Base-by-base conservation (phyloP, 2,888 invertebrate genomes). In the Hemistola chrysoprasaria region DNA sequence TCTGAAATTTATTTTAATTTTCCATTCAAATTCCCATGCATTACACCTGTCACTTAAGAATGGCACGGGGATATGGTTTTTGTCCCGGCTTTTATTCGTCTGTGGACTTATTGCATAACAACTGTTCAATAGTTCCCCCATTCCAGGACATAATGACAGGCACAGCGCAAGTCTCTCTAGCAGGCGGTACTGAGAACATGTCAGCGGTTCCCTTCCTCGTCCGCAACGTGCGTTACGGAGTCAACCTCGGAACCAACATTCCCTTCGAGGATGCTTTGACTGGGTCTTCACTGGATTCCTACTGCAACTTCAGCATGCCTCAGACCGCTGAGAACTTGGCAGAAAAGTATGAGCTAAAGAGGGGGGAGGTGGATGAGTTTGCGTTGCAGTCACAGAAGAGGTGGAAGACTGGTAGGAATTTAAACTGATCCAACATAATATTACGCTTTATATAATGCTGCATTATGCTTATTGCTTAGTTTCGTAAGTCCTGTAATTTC, bases 101-200 rank as follows among this genome's bases (percentile, higher is more conserved):
- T n/a, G n/a, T n/a, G n/a, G n/a, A n/a, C n/a, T n/a, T n/a, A n/a
- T n/a, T n/a, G n/a, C n/a, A n/a, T n/a, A n/a, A n/a, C n/a, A n/a
- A n/a, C n/a, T 7, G 27, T 25, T 16, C 6, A 8, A 28, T 30
- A n/a, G 21, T 8, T 21, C 20, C 4, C 6, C 24, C 7, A 27
- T 26, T 48, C n/a, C 65, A 95, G 94, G 98, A 97, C 66, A 98
- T 99, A 41, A 59, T 93, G 44, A 87, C 94, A 10, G 97, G 97
- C 30, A 93, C 94, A 48, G 94, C 97, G 1, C 92, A 95, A 60
- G 91, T 98, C 20, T 95, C 95, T 0, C 82, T 99, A 22, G 94
- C 97, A 11, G 98, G 98, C 16, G 98, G 99, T 1, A 92, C 94
- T 8, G 99, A 99, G 65, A 98, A 94, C 79, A 99, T 99, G 99